Conservation (phyloP, 1,140 invertebrate genomes). For the Pemphigus obesinymphae region DNA sequence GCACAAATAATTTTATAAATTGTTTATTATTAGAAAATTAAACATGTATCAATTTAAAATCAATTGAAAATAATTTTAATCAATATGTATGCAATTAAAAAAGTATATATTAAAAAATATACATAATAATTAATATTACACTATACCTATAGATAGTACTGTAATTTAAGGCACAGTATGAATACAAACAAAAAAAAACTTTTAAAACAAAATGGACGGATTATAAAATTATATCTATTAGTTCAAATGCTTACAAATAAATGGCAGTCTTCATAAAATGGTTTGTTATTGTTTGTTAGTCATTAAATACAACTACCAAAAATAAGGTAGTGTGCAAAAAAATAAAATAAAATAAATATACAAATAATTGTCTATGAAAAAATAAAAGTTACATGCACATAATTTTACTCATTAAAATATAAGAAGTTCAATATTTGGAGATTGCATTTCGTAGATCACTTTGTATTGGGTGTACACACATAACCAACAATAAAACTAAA, state of each 20-base stretch:
- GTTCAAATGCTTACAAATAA: neutral
- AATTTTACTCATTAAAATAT: slow-evolving; percentile 56
- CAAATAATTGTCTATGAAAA: neutral
- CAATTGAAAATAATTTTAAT: too few species aligned
- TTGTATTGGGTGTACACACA: slow-evolving; percentile 79
- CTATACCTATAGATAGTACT: too few species aligned
- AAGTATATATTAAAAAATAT: neutral
- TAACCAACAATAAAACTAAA: slow-evolving; percentile 79
- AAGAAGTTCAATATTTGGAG: slow-evolving; percentile 79
- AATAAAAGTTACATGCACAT: neutral
- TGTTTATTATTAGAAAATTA: slow-evolving; percentile 1
- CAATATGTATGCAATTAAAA: neutral
- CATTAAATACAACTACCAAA: neutral
- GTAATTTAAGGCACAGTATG: neutral
- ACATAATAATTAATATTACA: neutral
- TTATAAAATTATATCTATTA: neutral
- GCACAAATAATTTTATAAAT: too few species aligned
- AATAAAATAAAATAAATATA: neutral
- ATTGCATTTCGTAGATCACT: slow-evolving; percentile 70
- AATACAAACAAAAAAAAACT: neutral
- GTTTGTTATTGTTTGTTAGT: neutral
- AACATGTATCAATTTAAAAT: too few species aligned
- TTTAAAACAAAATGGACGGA: slow-evolving; percentile 24
- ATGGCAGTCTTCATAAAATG: slow-evolving; percentile 31
- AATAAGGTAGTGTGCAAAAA: neutral